These are phyloP conservation scores for Chelon labrosus DNA, from an alignment of 2,797 vertebrate species.

Conservation along the genomic window DNA sequence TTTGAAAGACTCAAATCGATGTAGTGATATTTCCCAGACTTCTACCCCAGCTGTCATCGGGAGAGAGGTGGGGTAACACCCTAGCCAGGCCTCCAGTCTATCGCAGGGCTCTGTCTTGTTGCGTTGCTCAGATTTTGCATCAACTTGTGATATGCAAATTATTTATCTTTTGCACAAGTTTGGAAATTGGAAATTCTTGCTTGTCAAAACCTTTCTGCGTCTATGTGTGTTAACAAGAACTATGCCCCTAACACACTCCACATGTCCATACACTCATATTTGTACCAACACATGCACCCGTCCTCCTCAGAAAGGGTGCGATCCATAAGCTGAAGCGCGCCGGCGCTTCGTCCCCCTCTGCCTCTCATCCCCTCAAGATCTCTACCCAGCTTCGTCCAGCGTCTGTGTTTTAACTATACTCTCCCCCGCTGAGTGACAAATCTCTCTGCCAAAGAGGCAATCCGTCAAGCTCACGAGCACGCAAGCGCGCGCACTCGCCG, in stretches of 20 bases:
- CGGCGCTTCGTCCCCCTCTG: conserved; percentile 6
- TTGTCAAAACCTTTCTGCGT: not conserved
- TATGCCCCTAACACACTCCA: conserved; percentile 4
- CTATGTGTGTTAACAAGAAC: not conserved
- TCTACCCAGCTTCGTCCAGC: conserved; percentile 37
- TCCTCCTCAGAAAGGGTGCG: conserved; percentile 16
- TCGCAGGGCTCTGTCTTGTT: no score
- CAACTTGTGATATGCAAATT: not conserved
- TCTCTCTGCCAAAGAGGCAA: conserved; percentile 66
- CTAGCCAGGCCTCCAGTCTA: no score
- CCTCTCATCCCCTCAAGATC: conserved; percentile 50
- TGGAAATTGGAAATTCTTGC: not conserved
- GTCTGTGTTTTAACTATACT: conserved; percentile 45
- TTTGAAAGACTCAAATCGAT: not conserved
- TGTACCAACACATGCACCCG: conserved; percentile 15
- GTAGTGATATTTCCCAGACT: not conserved
- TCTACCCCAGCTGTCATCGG: not conserved
- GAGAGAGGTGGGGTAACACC: no score
- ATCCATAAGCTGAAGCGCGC: conserved; percentile 29
- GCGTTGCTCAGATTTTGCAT: not conserved
- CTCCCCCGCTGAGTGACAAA: conserved; percentile 73
- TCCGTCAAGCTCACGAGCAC: conserved; percentile 52
- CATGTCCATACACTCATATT: not conserved
- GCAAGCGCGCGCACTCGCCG: conserved; percentile 16
- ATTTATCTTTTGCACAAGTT: no score